These are phyloP conservation scores for Pangasius djambal DNA, from an alignment of 2,797 vertebrate species.

Conservation along the genomic window DNA sequence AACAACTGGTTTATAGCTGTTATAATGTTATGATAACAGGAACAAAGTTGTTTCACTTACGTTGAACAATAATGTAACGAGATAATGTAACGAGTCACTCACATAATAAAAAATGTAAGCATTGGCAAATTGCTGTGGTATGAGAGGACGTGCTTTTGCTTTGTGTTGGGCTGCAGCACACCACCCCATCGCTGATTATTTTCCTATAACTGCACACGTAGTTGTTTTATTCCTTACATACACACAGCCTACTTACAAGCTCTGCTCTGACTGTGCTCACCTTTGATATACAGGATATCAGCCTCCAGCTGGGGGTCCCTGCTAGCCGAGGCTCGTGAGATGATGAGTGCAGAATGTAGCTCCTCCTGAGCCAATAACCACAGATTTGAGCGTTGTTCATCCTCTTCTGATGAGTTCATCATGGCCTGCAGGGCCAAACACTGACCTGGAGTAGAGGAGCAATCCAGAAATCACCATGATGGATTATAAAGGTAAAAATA, in stretches of 20 bases:
- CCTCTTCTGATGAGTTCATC: conserved; percentile 25
- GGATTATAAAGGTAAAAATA: background rate
- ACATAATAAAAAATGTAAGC: background rate
- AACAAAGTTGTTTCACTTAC: background rate
- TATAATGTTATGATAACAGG: background rate
- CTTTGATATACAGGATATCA: conserved; percentile 81
- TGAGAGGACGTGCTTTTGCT: background rate
- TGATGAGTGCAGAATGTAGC: conserved; percentile 71
- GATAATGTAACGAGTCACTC: background rate
- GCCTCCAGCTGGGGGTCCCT: conserved; percentile 75
- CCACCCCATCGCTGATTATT: background rate
- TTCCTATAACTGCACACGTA: background rate
- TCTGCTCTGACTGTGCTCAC: conserved; percentile 60
- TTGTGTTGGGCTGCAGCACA: background rate
- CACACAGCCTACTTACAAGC: background rate
- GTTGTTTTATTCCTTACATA: background rate
- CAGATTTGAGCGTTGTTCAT: conserved; percentile 7
- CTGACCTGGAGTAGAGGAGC: conserved; percentile 66
- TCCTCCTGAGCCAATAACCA: conserved; percentile 68
- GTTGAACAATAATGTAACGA: background rate
- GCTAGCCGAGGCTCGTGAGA: conserved; percentile 68
- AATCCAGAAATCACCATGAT: background rate
- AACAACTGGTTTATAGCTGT: background rate
- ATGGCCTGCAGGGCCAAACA: conserved; percentile 66
- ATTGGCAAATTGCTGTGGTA: background rate